phyloP scores from a whole-genome alignment of 1,140 invertebrate genomes.

The Sitobion miscanthi region DNA sequence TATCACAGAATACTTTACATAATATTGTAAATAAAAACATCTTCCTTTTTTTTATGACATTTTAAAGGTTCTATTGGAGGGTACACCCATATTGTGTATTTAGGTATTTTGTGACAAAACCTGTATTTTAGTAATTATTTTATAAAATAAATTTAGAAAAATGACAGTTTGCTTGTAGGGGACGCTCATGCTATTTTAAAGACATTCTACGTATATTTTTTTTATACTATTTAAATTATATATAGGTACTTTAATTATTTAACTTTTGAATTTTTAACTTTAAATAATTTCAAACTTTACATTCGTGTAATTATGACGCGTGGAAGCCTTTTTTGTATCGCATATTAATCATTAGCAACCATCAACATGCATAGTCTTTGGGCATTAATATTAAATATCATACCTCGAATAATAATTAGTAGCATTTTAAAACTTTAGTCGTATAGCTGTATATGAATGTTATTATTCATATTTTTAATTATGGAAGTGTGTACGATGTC shows the following conservation, averaged over 20 bases:
- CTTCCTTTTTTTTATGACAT: background rate
- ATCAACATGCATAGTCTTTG: no score
- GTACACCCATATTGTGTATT: background rate
- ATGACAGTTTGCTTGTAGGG: background rate
- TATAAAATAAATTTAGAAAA: background rate
- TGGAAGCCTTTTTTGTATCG: background rate
- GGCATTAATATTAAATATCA: background rate
- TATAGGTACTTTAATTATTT: background rate
- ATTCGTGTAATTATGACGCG: background rate
- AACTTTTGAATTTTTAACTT: background rate
- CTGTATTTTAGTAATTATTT: background rate
- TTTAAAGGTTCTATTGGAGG: background rate
- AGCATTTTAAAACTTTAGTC: background rate
- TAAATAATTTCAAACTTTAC: background rate
- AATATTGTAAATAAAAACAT: background rate
- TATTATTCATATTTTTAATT: background rate
- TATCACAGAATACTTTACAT: background rate
- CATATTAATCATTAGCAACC: background rate
- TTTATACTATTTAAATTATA: background rate
- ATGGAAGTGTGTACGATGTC: background rate
- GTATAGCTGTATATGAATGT: background rate
- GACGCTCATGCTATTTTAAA: background rate
- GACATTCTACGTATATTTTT: background rate
- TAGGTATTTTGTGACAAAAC: background rate
- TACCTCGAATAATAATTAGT: background rate